Evolutionary conservation across 2,888 invertebrate genomes (phyloP).

Genomic region (Arge pagana): DNA sequence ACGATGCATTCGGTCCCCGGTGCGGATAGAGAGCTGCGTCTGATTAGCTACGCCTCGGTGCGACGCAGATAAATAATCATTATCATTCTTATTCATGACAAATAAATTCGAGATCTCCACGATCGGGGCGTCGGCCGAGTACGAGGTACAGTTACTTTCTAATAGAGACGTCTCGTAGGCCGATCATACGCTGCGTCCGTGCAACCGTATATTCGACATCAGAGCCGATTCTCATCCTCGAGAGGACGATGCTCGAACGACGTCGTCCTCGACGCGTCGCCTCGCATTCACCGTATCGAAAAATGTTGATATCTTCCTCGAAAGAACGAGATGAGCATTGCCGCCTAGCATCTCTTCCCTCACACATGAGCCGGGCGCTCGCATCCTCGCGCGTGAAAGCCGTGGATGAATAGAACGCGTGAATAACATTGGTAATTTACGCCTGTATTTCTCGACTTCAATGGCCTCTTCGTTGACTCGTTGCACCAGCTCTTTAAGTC

Average conservation of each 20-base stretch:
- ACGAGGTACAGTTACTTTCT: conserved; percentile 15
- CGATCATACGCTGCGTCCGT: conserved; percentile 9
- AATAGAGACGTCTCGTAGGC: conserved; percentile 22
- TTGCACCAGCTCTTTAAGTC: not conserved
- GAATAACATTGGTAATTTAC: conserved; percentile 21
- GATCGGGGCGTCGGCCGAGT: conserved; percentile 3
- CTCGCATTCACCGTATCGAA: not conserved
- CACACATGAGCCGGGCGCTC: not conserved
- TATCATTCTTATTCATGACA: conserved; percentile 20
- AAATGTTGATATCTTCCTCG: conserved; percentile 14
- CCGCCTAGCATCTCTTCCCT: no score
- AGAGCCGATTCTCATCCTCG: not conserved
- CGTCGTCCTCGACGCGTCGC: not conserved
- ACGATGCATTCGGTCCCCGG: not conserved
- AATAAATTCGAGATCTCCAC: conserved; percentile 20
- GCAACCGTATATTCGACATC: conserved; percentile 10
- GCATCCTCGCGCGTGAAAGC: conserved; percentile 17
- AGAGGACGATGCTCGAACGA: not conserved
- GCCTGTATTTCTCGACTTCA: not conserved
- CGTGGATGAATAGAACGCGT: conserved; percentile 11
- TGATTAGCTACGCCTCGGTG: conserved; percentile 10
- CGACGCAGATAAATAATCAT: conserved; percentile 22
- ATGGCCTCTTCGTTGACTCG: conserved; percentile 6
- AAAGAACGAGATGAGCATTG: no score
- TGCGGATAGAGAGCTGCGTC: not conserved